Percentiles rank a stretch among this genome's conserved stretches.
Conservation (phyloP, 2,113 vertebrate genomes). For the Triplophysa dalaica region DNA sequence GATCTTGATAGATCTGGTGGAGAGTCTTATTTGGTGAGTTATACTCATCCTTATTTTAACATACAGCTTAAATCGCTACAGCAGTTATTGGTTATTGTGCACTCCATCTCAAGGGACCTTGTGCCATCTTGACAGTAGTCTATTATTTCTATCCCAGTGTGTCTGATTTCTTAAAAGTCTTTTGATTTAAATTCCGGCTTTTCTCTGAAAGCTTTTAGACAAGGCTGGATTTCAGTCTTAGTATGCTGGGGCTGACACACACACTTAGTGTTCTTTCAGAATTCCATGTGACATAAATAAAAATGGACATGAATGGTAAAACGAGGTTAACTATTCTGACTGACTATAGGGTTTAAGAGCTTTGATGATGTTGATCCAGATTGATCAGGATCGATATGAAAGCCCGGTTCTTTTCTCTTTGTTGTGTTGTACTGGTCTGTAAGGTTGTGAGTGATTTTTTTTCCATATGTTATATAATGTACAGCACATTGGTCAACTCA, state of each 20-base stretch:
- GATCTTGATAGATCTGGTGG: too few species aligned
- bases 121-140: slow-evolving; percentile 42
- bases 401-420: too few species aligned
- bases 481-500: too few species aligned
- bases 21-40: too few species aligned
- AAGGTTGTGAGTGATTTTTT: too few species aligned
- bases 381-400: background rate
- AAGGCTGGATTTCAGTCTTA: slow-evolving; percentile 42
- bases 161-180: slow-evolving; percentile 40
- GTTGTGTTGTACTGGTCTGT: too few species aligned
- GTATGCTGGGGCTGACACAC: slow-evolving; percentile 26
- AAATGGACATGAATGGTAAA: background rate
- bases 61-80: too few species aligned
- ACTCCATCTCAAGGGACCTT: slow-evolving; percentile 27
- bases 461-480: too few species aligned
- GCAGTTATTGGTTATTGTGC: slow-evolving; percentile 48
- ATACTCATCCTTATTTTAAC: too few species aligned
- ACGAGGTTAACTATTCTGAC: background rate
- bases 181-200: slow-evolving; percentile 44
- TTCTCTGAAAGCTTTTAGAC: slow-evolving; percentile 34
- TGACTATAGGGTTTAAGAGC: background rate
- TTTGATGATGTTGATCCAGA: background rate
- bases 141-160: slow-evolving; percentile 50
- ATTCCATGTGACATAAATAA: slow-evolving; percentile 34
- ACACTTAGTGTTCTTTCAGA: slow-evolving; percentile 29